Evolutionary conservation across 2,888 invertebrate genomes (phyloP).

Genomic region (Apamea sordens): DNA sequence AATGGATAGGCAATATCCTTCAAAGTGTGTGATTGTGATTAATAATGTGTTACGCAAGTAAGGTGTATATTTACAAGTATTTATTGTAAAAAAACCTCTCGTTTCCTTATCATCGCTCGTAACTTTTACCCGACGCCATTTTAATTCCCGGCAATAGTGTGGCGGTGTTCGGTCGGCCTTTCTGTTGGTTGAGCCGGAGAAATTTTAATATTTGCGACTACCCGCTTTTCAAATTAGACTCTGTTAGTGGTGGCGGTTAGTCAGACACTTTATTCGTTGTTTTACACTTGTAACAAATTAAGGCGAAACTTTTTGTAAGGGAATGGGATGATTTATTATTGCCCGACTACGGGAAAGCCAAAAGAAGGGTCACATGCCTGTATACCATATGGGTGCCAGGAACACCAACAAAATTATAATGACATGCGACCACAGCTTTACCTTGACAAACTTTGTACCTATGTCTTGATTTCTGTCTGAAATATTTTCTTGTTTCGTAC

Average conservation of each 20-base stretch:
- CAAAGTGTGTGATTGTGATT: no score
- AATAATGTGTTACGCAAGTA: no score
- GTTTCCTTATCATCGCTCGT: conserved; percentile 12
- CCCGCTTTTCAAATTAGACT: conserved; percentile 60
- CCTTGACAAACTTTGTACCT: not conserved
- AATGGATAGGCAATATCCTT: no score
- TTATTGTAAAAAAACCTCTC: not conserved
- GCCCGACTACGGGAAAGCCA: not conserved
- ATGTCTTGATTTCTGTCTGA: not conserved
- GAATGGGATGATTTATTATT: conserved; percentile 8
- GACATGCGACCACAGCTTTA: not conserved
- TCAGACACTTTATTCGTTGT: conserved; percentile 38
- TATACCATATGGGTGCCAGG: not conserved
- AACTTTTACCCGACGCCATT: conserved; percentile 56
- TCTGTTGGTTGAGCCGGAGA: conserved; percentile 54
- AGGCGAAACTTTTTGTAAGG: not conserved
- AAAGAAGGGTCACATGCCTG: not conserved
- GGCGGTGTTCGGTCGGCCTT: conserved; percentile 46
- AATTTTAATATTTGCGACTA: conserved; percentile 68
- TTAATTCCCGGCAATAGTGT: conserved; percentile 61
- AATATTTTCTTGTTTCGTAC: not conserved
- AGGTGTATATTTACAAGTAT: not conserved
- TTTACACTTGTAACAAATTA: conserved; percentile 30
- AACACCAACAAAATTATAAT: not conserved
- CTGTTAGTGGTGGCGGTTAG: conserved; percentile 53